phyloP scores from a whole-genome alignment of 2,888 invertebrate species.

The Choristoneura rosaceana region DNA sequence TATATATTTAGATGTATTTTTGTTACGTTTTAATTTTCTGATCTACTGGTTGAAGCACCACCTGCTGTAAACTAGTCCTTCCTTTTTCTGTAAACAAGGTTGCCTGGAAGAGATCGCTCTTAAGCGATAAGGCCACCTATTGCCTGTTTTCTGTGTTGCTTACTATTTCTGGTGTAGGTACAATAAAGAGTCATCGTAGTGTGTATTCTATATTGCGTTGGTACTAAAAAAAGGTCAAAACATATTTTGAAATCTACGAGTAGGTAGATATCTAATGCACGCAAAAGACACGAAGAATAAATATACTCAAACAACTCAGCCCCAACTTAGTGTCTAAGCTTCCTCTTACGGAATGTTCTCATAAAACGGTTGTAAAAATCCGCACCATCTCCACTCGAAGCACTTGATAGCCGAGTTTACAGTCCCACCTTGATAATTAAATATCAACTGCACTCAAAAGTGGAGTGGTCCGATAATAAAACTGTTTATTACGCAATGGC shows the following conservation, averaged over 20 bases:
- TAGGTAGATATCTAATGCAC: neutral
- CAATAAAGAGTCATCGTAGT: no score
- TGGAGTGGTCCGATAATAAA: slow-evolving; percentile 44
- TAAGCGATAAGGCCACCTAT: no score
- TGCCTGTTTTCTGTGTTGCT: no score
- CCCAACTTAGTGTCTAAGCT: neutral
- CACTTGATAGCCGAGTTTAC: slow-evolving; percentile 33
- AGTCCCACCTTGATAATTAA: slow-evolving; percentile 40
- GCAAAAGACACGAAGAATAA: slow-evolving; percentile 21
- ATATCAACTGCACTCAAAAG: slow-evolving; percentile 42
- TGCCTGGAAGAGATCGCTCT: no score
- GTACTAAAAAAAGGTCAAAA: neutral
- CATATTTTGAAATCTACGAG: neutral
- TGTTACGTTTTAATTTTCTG: no score
- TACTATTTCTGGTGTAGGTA: no score
- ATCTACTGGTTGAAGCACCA: no score
- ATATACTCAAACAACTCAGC: neutral
- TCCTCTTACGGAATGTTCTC: slow-evolving; percentile 21
- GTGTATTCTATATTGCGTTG: no score
- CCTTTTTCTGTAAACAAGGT: no score
- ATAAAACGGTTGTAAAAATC: slow-evolving; percentile 36
- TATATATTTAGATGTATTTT: no score
- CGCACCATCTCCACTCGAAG: slow-evolving; percentile 20
- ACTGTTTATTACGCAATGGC: slow-evolving; percentile 43
- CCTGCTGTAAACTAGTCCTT: no score